These are phyloP conservation scores for Idaea dimidiata DNA, from an alignment of 2,888 invertebrate genomes.

Conservation along the genomic window DNA sequence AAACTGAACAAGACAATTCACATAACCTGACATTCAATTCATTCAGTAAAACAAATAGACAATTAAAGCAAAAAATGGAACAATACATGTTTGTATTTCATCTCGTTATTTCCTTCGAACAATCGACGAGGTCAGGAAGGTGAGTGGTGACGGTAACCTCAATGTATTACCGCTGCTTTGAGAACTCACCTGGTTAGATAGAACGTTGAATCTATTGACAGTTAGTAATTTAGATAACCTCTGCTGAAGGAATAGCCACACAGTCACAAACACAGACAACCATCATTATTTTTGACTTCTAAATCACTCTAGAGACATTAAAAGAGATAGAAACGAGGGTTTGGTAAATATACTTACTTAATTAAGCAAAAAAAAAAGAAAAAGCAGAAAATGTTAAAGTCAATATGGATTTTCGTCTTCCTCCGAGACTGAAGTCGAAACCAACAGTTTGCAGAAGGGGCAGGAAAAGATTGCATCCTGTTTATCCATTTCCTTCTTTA, in stretches of 20 bases:
- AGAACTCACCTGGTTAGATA: background rate
- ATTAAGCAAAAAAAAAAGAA: too few species aligned
- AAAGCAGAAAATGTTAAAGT: too few species aligned
- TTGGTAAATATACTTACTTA: too few species aligned
- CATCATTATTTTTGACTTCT: background rate
- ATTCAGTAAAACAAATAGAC: background rate
- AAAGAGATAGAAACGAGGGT: too few species aligned
- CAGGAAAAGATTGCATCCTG: too few species aligned
- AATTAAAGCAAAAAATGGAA: constrained; percentile 2
- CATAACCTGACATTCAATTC: background rate
- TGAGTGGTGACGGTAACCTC: background rate
- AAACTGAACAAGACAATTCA: background rate
- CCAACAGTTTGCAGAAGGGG: too few species aligned
- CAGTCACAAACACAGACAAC: background rate
- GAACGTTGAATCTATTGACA: background rate
- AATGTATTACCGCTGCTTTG: background rate
- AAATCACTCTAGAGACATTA: too few species aligned
- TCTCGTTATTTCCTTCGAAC: background rate
- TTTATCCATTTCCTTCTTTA: too few species aligned
- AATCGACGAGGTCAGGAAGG: constrained; percentile 1
- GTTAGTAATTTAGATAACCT: background rate
- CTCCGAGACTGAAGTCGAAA: too few species aligned
- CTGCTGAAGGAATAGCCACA: background rate
- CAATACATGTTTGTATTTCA: background rate
- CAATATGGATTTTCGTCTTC: too few species aligned